Evolutionary conservation across 2,888 invertebrate genomes (phyloP).

Genomic region (Cerastoderma edule): DNA sequence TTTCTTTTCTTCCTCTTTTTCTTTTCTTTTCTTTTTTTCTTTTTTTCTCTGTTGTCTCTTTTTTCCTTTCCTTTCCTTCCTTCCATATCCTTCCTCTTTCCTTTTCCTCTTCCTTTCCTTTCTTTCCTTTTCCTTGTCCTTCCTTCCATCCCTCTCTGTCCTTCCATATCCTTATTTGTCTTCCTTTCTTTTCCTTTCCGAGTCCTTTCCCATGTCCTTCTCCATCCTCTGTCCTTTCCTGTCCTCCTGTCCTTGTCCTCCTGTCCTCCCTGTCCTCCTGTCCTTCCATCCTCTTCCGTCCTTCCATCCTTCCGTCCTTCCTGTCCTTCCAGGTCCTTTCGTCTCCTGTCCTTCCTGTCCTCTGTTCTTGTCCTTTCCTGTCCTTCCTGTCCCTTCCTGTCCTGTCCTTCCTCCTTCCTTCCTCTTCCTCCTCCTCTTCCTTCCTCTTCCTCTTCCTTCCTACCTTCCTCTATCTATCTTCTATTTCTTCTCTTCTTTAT

Average conservation of each 20-base stretch:
- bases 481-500: not conserved
- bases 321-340: not conserved
- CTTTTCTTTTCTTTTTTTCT: not conserved
- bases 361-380: not conserved
- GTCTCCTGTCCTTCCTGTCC: not conserved
- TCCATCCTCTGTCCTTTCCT: not conserved
- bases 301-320: not conserved
- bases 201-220: not conserved
- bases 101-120: slow-evolving; percentile 8
- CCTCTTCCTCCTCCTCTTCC: not conserved
- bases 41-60: slow-evolving; percentile 3
- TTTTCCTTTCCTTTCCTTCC: slow-evolving; percentile 4
- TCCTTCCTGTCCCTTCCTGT: not conserved
- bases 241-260: too few species aligned
- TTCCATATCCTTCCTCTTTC: not conserved
- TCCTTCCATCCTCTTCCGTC: not conserved
- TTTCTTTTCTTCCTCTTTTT: not conserved
- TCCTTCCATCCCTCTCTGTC: not conserved
- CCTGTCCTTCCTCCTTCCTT: too few species aligned
- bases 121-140: not conserved
- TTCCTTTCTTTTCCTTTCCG: not conserved
- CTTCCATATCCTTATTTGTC: not conserved
- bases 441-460: not conserved
- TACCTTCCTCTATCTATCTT: not conserved
- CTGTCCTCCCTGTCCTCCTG: too few species aligned